Base-by-base conservation (phyloP, 1,140 invertebrate genomes). In the Dendroctonus valens region DNA sequence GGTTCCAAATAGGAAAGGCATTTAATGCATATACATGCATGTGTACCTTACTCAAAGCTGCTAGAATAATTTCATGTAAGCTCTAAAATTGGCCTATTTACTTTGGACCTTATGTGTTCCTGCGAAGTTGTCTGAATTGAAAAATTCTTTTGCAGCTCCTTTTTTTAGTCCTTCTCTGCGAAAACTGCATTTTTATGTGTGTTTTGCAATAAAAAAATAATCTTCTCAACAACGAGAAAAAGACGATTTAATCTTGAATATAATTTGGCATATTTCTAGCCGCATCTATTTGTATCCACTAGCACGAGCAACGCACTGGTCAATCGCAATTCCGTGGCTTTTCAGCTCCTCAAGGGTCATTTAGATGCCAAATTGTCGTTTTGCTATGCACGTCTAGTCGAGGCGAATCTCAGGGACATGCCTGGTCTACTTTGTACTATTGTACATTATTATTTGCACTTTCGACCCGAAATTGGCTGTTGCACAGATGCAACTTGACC, bases 31-130 rank as follows among this genome's bases (percentile, higher is more conserved):
- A 62, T 52, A 41, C 44, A 11, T 9, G 50, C 11, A 41, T 7
- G 12, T 41, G 12, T 63, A 40, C 60, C n/a, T n/a, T n/a, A n/a
- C 50, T 50, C 60, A 53, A 63, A 63, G 60, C 52, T 63, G 60
- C 38, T 14, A 63, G 60, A 62, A 60, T 60, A 60, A 63, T 63
- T 63, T 44, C 12, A 54, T 63, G 11, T 63, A 63, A 63, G 42
- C 51, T 42, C 12, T 40, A 37, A 14, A 63, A 41, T 49, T 63
- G 51, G 50, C 46, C 51, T 62, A 62, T 62, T 62, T 62, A 52
- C 60, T 41, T 51, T 53, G 8, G 42, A 53, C 60, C 51, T 62
- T 52, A 53, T 41, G 37, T 53, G 49, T 44, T 52, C 44, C 41
- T 15, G 51, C 11, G 42, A 40, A 53, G 60, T 62, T 41, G 52